Evolutionary conservation across 1,140 invertebrate species (phyloP), one percentile per base, ranked within the genome.

Genomic region (Eubasilissa regina): DNA sequence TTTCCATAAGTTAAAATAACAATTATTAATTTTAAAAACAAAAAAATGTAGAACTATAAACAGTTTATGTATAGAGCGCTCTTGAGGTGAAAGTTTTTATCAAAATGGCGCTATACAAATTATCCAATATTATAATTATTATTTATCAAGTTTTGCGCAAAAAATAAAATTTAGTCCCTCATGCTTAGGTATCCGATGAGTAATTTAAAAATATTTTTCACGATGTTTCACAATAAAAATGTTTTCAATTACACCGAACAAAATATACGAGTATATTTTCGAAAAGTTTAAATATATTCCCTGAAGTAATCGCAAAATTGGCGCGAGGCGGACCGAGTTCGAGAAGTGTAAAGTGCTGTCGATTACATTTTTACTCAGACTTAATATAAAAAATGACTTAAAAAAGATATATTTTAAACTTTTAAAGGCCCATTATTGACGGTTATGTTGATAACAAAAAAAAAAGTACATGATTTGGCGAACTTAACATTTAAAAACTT

Each of bases 231-330:
- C 19, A 35, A 62, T 8, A 62, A 0, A 62, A 9, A 62, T 35
- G 25, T 70, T 51, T 70, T 70, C 44, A 21, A 70, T 81, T 77
- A 60, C 75, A 43, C 45, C 48, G 60, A 74, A 68, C 56, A 68
- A 77, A 75, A 77, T 77, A 77, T 81, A 56, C 48, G 70, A 66
- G 68, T 76, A 70, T 64, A 44, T 77, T 81, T 75, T 45, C 35
- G 15, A 64, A 75, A 68, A 81, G 75, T 81, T 77, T 81, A 70
- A 58, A 45, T 64, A 44, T 74, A 77, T 78, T 78, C 80, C 70
- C 80, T 3, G 43, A 76, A 72, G 75, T 81, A 81, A 75, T 81
- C 80, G 56, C 51, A 44, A 25, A 12, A 25, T 64, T 4, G 15
- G 47, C 25, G 13, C 25, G 25, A 19, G 66, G 47, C 44, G 17